Evolutionary conservation across 2,888 invertebrate species (phyloP), one percentile per base, ranked within the genome.

Genomic region (Argyresthia albistria): DNA sequence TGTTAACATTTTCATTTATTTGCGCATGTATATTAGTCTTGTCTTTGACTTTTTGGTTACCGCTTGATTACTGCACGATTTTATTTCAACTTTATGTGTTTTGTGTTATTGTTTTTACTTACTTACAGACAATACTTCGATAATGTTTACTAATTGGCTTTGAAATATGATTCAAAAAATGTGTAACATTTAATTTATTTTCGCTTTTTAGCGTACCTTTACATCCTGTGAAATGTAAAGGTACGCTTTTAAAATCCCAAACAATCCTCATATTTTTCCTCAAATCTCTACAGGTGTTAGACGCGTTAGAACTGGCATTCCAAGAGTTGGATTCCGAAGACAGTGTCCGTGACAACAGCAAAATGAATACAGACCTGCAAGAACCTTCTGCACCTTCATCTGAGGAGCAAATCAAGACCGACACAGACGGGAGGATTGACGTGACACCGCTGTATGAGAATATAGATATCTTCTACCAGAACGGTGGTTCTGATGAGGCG

Each of bases 281-380:
- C 46, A 55, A 61, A 59, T 63, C 64, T 25, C 25, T 70, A 43
- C 80, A 91, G 91, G 90, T 91, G 55, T 80, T 90, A 69, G 91
- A 91, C 75, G 91, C 91, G 60, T 76, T 91, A 69, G 91, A 91
- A 68, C 72, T 90, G 69, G 91, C 91, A 63, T 90, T 91, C 67
- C 84, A 90, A 77, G 90, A 90, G 67, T 86, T 91, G 59, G 91
- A 91, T 74, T 89, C 88, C 42, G 87, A 89, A 67, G 82, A 83
- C 57, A 72, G 69, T 57, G 63, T 62, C 12, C 62, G 60, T 49
- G 53, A 58, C 54, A 57, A 56, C 48, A 71, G 66, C 52, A 70
- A 82, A 52, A 83, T 83, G 58, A 89, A 89, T 49, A 59, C 64
- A 63, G 60, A 58, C 9, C 25, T 25, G 25, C 25, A 25, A 25